These are phyloP conservation scores for Neelides folsomi DNA, from an alignment of 2,888 invertebrate genomes.

Conservation along the genomic window DNA sequence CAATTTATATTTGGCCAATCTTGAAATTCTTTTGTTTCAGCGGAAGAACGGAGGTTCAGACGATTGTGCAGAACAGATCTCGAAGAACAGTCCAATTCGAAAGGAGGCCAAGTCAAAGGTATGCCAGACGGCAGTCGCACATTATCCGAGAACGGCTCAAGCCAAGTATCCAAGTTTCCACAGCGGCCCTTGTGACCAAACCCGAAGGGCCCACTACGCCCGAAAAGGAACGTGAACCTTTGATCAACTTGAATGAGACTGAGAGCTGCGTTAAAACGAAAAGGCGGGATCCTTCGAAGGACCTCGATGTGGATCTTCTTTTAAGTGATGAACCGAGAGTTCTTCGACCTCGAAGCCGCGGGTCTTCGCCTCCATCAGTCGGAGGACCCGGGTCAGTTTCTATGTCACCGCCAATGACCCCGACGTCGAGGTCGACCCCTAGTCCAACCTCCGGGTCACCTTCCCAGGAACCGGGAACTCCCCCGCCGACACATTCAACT, in stretches of 20 bases:
- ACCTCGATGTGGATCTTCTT: slow-evolving; percentile 20
- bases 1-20: background rate
- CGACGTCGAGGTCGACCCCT: slow-evolving; percentile 30
- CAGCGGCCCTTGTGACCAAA: slow-evolving; percentile 33
- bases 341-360: slow-evolving; percentile 16
- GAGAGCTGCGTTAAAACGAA: background rate
- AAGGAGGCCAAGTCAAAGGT: slow-evolving; percentile 88
- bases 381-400: slow-evolving; percentile 11
- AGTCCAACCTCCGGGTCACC: slow-evolving; percentile 23
- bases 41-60: slow-evolving; percentile 95
- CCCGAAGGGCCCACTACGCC: background rate
- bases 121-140: slow-evolving; percentile 72
- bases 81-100: slow-evolving; percentile 91
- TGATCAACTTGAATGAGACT: slow-evolving; percentile 6
- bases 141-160: slow-evolving; percentile 45
- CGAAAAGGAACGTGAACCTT: background rate
- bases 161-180: slow-evolving; percentile 34
- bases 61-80: slow-evolving; percentile 77
- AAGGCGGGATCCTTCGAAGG: slow-evolving; percentile 1
- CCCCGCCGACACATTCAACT: slow-evolving; percentile 12
- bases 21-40: slow-evolving; percentile 41
- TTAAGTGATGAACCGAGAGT: slow-evolving; percentile 21
- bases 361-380: slow-evolving; percentile 10
- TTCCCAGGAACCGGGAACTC: slow-evolving; percentile 16
- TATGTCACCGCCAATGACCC: slow-evolving; percentile 29